phyloP scores from a whole-genome alignment of 2,888 invertebrate species.

The Leptinotarsa rubiginosa region DNA sequence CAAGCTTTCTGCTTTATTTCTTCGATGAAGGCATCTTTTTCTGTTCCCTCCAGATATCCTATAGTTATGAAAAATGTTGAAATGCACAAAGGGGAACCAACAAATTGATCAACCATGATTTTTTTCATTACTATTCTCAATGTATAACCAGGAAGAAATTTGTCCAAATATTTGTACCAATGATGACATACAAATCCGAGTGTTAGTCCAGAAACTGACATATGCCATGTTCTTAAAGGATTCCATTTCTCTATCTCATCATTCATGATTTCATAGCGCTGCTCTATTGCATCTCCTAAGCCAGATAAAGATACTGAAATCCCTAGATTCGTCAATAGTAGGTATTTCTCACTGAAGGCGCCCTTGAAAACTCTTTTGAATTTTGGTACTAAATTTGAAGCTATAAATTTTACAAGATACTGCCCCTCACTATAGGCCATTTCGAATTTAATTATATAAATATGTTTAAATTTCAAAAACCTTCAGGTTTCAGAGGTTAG shows the following conservation, averaged over 20 bases:
- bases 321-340: conserved; percentile 83
- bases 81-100: conserved; percentile 87
- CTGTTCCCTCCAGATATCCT: conserved; percentile 77
- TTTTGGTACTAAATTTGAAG: conserved; percentile 4
- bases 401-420: not conserved
- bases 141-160: conserved; percentile 76
- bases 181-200: conserved; percentile 86
- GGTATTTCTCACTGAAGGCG: conserved; percentile 75
- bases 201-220: conserved; percentile 81
- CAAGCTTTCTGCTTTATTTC: conserved; percentile 82
- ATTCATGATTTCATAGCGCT: conserved; percentile 78
- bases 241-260: conserved; percentile 72
- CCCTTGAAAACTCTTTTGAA: conserved; percentile 45
- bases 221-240: conserved; percentile 75
- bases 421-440: not conserved
- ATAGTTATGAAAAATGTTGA: conserved; percentile 81
- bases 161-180: conserved; percentile 87
- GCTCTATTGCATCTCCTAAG: conserved; percentile 83
- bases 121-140: conserved; percentile 78
- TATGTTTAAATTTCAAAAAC: too few relatives aligned
- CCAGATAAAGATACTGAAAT: conserved; percentile 83
- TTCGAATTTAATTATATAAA: too few relatives aligned
- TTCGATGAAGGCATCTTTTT: conserved; percentile 71
- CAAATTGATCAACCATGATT: conserved; percentile 82
- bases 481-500: too few relatives aligned